Conservation (phyloP, 2,888 invertebrate species). For the Chrysolina americana region DNA sequence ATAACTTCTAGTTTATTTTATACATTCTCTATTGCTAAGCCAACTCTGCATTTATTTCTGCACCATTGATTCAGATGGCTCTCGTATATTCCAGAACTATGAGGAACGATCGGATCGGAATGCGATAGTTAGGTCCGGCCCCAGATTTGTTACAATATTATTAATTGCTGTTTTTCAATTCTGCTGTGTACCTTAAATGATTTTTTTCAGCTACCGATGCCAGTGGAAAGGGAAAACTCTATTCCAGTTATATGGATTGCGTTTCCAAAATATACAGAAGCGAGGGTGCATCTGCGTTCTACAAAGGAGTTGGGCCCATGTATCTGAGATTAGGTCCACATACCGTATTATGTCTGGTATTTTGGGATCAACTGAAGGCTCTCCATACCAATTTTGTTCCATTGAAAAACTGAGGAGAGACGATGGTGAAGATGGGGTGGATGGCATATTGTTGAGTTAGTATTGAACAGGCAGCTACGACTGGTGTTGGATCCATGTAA, state of each 20-base stretch:
- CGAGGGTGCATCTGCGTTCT: constrained; percentile 87
- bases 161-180: too few relatives aligned
- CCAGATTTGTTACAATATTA: too few relatives aligned
- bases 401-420: constrained; percentile 4
- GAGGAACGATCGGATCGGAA: too few relatives aligned
- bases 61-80: too few relatives aligned
- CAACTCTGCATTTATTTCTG: too few relatives aligned
- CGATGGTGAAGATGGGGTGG: too few relatives aligned
- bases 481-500: too few relatives aligned
- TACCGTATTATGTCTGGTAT: constrained; percentile 87
- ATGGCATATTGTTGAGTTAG: neutral
- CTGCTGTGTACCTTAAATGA: neutral
- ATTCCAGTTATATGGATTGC: constrained; percentile 83
- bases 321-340: constrained; percentile 93
- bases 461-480: neutral
- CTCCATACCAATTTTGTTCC: constrained; percentile 43
- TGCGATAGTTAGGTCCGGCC: too few relatives aligned
- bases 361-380: constrained; percentile 84
- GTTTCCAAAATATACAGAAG: constrained; percentile 80
- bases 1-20: too few relatives aligned
- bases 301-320: constrained; percentile 92
- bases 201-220: constrained; percentile 72
- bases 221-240: constrained; percentile 76
- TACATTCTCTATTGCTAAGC: too few relatives aligned
- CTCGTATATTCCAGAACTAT: too few relatives aligned